Conservation (phyloP, 2,888 invertebrate species). For the Dryobota labecula region DNA sequence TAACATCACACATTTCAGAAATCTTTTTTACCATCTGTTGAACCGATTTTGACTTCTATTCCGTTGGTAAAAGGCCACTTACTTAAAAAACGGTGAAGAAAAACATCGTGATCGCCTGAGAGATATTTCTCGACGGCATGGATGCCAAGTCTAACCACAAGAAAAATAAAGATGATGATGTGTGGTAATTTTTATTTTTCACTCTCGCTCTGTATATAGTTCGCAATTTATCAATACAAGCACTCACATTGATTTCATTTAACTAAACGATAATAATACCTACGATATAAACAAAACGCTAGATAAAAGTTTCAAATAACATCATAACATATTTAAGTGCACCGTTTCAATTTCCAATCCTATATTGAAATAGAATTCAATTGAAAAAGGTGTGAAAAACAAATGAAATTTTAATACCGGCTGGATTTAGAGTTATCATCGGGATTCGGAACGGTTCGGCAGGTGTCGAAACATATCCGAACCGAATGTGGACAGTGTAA, state of each 20-base stretch:
- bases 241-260: no score
- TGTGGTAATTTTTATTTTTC: no score
- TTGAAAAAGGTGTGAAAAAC: slow-evolving; percentile 46
- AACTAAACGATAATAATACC: background rate
- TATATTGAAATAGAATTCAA: slow-evolving; percentile 18
- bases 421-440: slow-evolving; percentile 50
- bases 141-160: no score
- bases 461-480: slow-evolving; percentile 56
- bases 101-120: no score
- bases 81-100: no score
- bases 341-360: slow-evolving; percentile 10
- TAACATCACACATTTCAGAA: no score
- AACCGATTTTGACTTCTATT: no score
- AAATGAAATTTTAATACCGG: slow-evolving; percentile 36
- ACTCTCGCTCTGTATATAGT: no score
- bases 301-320: background rate
- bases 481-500: slow-evolving; percentile 62
- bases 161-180: no score
- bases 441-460: slow-evolving; percentile 30
- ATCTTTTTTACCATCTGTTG: no score
- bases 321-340: background rate
- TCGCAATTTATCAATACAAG: background rate
- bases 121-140: no score
- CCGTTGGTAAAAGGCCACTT: no score
- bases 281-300: background rate